Evolutionary conservation across 1,140 invertebrate species (phyloP).

Genomic region (Diuraphis noxia): DNA sequence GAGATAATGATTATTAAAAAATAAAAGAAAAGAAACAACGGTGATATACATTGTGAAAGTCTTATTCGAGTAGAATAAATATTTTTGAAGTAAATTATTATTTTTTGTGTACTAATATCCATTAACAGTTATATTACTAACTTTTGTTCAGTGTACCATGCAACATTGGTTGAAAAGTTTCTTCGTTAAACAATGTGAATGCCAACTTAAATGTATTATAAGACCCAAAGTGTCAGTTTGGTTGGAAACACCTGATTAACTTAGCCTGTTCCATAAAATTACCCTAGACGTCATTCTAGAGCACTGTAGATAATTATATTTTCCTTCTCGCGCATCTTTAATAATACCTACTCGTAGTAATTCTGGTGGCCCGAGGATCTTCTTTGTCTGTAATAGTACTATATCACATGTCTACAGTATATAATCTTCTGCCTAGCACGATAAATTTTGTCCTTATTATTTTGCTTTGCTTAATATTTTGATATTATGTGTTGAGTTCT

Average conservation of each 20-base stretch:
- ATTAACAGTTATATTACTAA: not conserved
- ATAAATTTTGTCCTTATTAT: no score
- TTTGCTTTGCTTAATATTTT: no score
- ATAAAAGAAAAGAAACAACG: not conserved
- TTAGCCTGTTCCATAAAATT: constrained; percentile 2
- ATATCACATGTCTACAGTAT: not conserved
- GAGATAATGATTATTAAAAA: not conserved
- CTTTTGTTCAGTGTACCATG: not conserved
- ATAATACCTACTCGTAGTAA: no score
- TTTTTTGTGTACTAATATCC: not conserved
- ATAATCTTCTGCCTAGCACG: no score
- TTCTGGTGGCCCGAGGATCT: not conserved
- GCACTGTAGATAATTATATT: not conserved
- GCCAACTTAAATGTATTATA: not conserved
- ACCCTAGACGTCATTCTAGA: not conserved
- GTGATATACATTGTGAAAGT: no score
- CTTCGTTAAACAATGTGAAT: not conserved
- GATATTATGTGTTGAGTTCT: no score
- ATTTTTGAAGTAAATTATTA: not conserved
- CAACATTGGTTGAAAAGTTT: not conserved
- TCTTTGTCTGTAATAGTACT: not conserved
- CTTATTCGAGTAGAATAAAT: not conserved
- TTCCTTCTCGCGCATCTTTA: not conserved
- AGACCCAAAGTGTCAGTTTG: constrained; percentile 5
- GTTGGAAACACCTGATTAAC: constrained; percentile 2